A percentile compares a stretch with the other conserved stretches of the same genome.
Evolutionary conservation across 2,888 invertebrate genomes (phyloP).

Genomic region (Drosophila planitibia): DNA sequence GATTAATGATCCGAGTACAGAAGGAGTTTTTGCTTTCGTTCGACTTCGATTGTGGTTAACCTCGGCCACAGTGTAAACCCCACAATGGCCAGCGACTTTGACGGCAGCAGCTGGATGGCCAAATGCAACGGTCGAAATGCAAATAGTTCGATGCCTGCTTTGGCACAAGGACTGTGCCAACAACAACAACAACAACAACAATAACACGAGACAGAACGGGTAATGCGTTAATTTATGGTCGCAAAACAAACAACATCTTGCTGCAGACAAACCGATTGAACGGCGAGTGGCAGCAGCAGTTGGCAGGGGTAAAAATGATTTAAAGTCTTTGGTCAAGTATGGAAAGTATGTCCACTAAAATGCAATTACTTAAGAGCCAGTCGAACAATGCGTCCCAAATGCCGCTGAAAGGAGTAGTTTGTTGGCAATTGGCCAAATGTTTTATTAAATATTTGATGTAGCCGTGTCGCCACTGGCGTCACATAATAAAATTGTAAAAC

Average conservation of each 20-base stretch:
- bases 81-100: constrained; percentile 66
- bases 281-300: neutral
- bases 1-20: constrained; percentile 63
- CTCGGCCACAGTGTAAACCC: constrained; percentile 67
- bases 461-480: constrained; percentile 59
- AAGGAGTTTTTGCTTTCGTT: constrained; percentile 35
- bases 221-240: constrained; percentile 79
- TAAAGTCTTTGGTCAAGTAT: constrained; percentile 55
- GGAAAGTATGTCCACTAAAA: constrained; percentile 75
- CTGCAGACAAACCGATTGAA: constrained; percentile 32
- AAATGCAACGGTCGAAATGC: constrained; percentile 72
- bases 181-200: constrained; percentile 12
- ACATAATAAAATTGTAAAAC: constrained; percentile 83
- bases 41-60: constrained; percentile 69
- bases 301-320: constrained; percentile 57
- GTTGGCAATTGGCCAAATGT: constrained; percentile 35
- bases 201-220: constrained; percentile 20
- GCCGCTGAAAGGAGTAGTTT: neutral
- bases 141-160: constrained; percentile 74
- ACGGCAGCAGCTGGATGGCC: constrained; percentile 73
- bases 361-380: constrained; percentile 73
- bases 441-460: constrained; percentile 69
- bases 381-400: constrained; percentile 43
- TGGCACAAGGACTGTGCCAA: constrained; percentile 57
- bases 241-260: constrained; percentile 71